Percentiles rank a stretch among this genome's conserved stretches.
These are phyloP conservation scores for Tachysurus fulvidraco DNA, from an alignment of 2,113 vertebrate species.

Conservation along the genomic window DNA sequence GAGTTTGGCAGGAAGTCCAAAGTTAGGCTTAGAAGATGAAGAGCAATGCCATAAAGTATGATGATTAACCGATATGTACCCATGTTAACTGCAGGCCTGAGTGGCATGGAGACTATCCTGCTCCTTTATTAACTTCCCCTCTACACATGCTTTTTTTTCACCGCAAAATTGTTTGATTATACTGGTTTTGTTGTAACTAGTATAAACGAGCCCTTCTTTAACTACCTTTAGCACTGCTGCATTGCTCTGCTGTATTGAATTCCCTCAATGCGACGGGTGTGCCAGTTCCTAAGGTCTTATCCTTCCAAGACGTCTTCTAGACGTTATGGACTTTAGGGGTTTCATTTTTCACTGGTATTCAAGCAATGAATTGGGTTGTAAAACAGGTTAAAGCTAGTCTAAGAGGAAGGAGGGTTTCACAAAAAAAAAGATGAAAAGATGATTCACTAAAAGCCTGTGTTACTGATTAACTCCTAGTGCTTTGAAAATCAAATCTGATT, in stretches of 20 bases:
- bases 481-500: not conserved
- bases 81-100: not conserved
- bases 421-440: too few relatives aligned
- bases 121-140: not conserved
- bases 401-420: not conserved
- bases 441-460: not conserved
- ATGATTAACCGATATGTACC: not conserved
- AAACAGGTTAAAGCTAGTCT: constrained; percentile 1
- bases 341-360: not conserved
- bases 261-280: not conserved
- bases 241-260: not conserved
- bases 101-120: not conserved
- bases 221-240: not conserved
- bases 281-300: constrained; percentile 1
- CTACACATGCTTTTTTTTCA: not conserved
- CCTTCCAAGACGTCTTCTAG: not conserved
- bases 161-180: not conserved
- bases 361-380: not conserved
- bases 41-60: not conserved
- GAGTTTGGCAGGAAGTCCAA: constrained; percentile 18
- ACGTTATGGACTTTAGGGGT: not conserved
- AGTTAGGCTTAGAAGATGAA: constrained; percentile 3
- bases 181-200: not conserved
- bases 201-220: not conserved
- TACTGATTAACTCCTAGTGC: not conserved